Conservation (phyloP, 2,113 vertebrate genomes). For the Marcusenius ussheri region DNA sequence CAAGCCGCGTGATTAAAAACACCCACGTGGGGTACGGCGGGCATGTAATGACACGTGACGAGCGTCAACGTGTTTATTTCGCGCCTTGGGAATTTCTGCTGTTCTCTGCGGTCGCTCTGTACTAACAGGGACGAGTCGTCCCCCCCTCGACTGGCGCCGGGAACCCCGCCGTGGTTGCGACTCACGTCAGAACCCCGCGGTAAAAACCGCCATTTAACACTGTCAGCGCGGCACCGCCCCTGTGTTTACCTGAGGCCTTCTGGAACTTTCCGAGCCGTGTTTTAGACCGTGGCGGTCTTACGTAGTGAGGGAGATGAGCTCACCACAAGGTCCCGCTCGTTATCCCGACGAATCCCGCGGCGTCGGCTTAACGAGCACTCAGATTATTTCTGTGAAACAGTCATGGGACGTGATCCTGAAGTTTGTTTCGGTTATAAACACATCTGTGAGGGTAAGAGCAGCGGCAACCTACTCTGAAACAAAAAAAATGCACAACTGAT, state of each 20-base stretch:
- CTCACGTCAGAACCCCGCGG: background rate
- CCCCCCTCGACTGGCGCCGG: background rate
- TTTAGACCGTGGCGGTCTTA: background rate
- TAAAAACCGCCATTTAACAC: background rate
- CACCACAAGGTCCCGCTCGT: background rate
- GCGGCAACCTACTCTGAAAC: background rate
- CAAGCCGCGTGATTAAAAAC: background rate
- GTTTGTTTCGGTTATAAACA: background rate
- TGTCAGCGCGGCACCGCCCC: background rate
- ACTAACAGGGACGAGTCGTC: background rate
- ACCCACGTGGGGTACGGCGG: background rate
- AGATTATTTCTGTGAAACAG: background rate
- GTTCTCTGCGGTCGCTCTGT: background rate
- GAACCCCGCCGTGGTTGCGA: background rate
- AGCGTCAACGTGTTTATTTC: background rate
- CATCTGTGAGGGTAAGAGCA: background rate
- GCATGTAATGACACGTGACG: background rate
- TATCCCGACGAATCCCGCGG: background rate
- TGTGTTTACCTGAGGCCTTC: background rate
- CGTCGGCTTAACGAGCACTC: background rate
- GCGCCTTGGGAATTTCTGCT: background rate
- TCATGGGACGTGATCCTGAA: background rate
- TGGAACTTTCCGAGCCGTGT: background rate
- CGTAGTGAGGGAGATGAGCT: background rate
- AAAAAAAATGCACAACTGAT: background rate